A percentile compares a stretch with the other conserved stretches of the same genome.
These are phyloP conservation scores for Nothocercus nigrocapillus DNA, from an alignment of 2,113 vertebrate species.

Conservation along the genomic window DNA sequence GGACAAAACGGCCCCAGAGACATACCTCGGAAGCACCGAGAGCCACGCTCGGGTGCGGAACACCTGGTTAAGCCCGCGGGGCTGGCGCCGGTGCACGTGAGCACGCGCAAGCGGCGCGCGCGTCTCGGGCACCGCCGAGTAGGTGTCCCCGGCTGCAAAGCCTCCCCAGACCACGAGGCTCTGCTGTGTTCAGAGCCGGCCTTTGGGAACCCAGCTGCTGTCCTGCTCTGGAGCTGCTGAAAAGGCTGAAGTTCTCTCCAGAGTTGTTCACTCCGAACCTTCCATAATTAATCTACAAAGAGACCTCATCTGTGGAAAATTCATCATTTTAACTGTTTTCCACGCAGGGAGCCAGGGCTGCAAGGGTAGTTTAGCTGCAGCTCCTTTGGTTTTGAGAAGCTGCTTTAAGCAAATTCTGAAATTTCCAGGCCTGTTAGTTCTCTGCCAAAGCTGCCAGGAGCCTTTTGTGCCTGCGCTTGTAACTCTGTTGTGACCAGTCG, in stretches of 20 bases:
- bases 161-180: neutral
- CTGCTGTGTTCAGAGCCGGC: neutral
- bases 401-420: neutral
- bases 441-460: neutral
- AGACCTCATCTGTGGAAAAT: neutral
- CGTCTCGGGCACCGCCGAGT: neutral
- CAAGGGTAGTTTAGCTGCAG: neutral
- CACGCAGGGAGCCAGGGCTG: neutral
- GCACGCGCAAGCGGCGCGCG: neutral
- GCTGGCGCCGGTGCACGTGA: rapidly evolving
- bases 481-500: neutral
- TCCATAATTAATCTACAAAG: neutral
- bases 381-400: neutral
- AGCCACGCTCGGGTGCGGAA: neutral
- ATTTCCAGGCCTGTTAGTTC: neutral
- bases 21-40: neutral
- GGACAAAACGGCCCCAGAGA: neutral
- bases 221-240: neutral
- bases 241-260: neutral
- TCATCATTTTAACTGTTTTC: neutral
- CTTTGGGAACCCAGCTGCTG: neutral
- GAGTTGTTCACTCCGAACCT: neutral
- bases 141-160: neutral
- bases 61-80: neutral
- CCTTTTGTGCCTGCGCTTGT: rapidly evolving